Conservation (phyloP, 2,797 vertebrate genomes). For the Melanotaenia maccullochi region DNA sequence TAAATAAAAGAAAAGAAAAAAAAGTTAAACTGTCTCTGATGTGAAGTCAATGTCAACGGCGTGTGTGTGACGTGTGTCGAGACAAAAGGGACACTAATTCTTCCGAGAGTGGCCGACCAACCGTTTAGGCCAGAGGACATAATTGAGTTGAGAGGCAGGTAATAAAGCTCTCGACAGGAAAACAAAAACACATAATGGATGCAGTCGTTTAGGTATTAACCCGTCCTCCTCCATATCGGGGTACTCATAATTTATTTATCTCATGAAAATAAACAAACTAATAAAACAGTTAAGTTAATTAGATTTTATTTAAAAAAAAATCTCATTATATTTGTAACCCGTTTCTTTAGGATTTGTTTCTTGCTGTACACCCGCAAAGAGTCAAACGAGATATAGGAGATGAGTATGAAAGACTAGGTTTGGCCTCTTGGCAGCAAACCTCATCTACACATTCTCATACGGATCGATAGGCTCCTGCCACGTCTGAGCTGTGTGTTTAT, state of each 20-base stretch:
- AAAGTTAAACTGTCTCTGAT: slow-evolving; percentile 85
- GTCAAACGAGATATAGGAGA: slow-evolving; percentile 23
- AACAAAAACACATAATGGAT: slow-evolving; percentile 28
- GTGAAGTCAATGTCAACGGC: slow-evolving; percentile 83
- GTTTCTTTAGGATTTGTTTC: not conserved
- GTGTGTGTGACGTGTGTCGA: slow-evolving; percentile 81
- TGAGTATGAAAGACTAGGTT: slow-evolving; percentile 48
- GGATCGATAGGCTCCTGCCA: slow-evolving; percentile 85
- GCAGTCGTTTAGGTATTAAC: slow-evolving; percentile 11
- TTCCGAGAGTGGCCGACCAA: slow-evolving; percentile 73
- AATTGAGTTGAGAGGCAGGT: slow-evolving; percentile 48
- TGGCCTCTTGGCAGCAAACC: slow-evolving; percentile 71
- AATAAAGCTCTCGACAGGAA: slow-evolving; percentile 32
- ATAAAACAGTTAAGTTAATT: too few species aligned
- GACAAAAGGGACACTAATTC: slow-evolving; percentile 74
- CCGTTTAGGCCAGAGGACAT: slow-evolving; percentile 61
- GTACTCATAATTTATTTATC: not conserved
- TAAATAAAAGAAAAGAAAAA: slow-evolving; percentile 73
- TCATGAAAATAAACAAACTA: not conserved
- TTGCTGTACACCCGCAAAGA: not conserved
- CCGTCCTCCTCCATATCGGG: not conserved
- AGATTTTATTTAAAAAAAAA: too few species aligned
- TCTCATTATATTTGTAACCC: not conserved
- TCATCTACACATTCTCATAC: slow-evolving; percentile 87
- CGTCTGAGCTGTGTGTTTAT: slow-evolving; percentile 67